Conservation (phyloP, 2,113 vertebrate species). For the Chionodraco myersi region DNA sequence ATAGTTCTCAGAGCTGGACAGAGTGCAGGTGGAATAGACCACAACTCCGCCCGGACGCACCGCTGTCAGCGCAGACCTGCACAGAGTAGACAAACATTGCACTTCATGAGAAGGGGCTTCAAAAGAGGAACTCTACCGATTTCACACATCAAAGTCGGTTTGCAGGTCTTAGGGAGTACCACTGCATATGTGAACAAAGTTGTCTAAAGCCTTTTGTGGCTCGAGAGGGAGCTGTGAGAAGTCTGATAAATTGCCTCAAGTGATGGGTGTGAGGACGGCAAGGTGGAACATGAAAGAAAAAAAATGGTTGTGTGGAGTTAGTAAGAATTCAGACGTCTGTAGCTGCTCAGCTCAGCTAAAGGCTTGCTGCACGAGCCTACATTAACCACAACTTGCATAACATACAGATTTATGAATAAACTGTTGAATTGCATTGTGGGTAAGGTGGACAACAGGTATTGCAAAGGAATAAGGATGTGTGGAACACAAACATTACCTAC, state of each 20-base stretch:
- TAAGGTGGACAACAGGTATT: background rate
- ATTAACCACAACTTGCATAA: background rate
- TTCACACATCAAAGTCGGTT: background rate
- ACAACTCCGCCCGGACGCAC: conserved; percentile 90
- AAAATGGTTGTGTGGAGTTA: background rate
- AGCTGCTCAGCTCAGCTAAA: background rate
- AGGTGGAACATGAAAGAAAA: background rate
- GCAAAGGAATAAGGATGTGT: background rate
- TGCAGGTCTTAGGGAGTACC: background rate
- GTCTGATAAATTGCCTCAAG: background rate
- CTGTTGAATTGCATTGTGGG: background rate
- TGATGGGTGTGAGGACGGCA: background rate
- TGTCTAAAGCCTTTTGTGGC: background rate
- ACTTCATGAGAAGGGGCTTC: conserved; percentile 21
- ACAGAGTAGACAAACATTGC: conserved; percentile 14
- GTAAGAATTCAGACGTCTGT: background rate
- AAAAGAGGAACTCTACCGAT: background rate
- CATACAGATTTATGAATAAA: background rate
- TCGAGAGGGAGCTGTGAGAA: background rate
- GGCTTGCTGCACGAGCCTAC: background rate
- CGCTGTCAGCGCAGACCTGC: conserved; percentile 90
- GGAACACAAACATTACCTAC: background rate
- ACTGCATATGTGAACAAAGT: too few relatives aligned
- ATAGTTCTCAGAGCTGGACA: conserved; percentile 92
- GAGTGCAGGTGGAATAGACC: conserved; percentile 95